phyloP scores from a whole-genome alignment of 2,888 invertebrate genomes.

The Drosophila cracens region DNA sequence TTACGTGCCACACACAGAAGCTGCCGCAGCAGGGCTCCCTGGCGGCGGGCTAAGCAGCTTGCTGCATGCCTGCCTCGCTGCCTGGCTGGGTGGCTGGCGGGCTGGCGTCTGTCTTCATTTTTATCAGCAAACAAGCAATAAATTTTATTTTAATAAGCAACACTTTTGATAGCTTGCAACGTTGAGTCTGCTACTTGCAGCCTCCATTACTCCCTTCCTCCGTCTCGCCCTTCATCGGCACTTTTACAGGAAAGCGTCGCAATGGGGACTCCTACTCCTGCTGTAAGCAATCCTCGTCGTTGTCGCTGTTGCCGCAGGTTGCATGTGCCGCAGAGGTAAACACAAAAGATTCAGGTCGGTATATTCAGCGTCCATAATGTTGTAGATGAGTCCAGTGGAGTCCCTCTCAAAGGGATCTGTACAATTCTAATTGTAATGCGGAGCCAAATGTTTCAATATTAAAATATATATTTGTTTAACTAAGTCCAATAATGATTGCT shows the following conservation, averaged over 20 bases:
- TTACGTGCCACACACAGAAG: constrained; percentile 51
- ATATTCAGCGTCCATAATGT: constrained; percentile 61
- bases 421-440: neutral
- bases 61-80: constrained; percentile 2
- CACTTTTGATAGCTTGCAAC: constrained; percentile 73
- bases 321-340: constrained; percentile 67
- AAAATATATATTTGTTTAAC: neutral
- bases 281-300: constrained; percentile 21
- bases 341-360: constrained; percentile 68
- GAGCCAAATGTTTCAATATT: neutral
- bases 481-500: neutral
- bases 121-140: constrained; percentile 80
- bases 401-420: constrained; percentile 5
- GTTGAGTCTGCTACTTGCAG: constrained; percentile 16
- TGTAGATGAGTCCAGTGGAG: constrained; percentile 52
- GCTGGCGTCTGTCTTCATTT: constrained; percentile 64
- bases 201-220: neutral
- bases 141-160: constrained; percentile 81
- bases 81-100: constrained; percentile 5
- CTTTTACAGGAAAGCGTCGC: neutral
- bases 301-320: constrained; percentile 41
- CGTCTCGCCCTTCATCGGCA: neutral
- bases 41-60: constrained; percentile 1
- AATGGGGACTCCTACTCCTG: neutral
- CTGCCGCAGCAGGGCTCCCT: constrained; percentile 17